phyloP scores from a whole-genome alignment of 2,113 vertebrate genomes.

The Scatophagus argus region DNA sequence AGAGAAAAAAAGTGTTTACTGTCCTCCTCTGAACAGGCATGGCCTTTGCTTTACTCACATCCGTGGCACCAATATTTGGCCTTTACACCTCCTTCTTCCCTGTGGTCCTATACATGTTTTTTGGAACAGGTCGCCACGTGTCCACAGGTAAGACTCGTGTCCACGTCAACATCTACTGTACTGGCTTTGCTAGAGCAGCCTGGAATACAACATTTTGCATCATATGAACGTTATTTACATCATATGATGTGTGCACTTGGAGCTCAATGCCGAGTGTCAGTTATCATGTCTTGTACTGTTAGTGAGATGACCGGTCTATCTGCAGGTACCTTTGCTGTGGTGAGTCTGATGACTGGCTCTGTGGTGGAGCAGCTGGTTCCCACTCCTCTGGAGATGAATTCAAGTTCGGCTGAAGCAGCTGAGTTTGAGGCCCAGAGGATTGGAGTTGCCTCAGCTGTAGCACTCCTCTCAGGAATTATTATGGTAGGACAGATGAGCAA shows the following conservation, averaged over 20 bases:
- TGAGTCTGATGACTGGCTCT: slow-evolving; percentile 93
- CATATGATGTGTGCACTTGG: not conserved
- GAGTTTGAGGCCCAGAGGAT: slow-evolving; percentile 87
- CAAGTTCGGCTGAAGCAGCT: slow-evolving; percentile 79
- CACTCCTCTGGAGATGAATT: slow-evolving; percentile 81
- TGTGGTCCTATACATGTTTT: slow-evolving; percentile 89
- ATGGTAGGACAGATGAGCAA: slow-evolving; percentile 80
- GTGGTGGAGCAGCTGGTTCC: slow-evolving; percentile 91
- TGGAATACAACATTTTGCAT: not conserved
- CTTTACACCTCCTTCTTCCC: slow-evolving; percentile 96
- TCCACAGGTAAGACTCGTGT: slow-evolving; percentile 87
- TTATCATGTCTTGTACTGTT: not conserved
- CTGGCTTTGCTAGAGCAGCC: not conserved
- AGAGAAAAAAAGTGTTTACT: not conserved
- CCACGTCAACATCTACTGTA: not conserved
- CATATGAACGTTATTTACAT: not conserved
- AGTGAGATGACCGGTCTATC: slow-evolving; percentile 10
- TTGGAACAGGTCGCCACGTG: slow-evolving; percentile 92
- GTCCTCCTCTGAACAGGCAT: slow-evolving; percentile 82
- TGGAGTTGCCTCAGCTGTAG: slow-evolving; percentile 88
- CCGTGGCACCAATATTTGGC: slow-evolving; percentile 92
- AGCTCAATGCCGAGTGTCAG: not conserved
- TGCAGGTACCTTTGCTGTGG: slow-evolving; percentile 92
- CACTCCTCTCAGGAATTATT: slow-evolving; percentile 89
- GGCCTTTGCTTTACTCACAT: slow-evolving; percentile 94